Evolutionary conservation across 2,113 vertebrate species (phyloP).

Genomic region (Cinclus mexicanus): DNA sequence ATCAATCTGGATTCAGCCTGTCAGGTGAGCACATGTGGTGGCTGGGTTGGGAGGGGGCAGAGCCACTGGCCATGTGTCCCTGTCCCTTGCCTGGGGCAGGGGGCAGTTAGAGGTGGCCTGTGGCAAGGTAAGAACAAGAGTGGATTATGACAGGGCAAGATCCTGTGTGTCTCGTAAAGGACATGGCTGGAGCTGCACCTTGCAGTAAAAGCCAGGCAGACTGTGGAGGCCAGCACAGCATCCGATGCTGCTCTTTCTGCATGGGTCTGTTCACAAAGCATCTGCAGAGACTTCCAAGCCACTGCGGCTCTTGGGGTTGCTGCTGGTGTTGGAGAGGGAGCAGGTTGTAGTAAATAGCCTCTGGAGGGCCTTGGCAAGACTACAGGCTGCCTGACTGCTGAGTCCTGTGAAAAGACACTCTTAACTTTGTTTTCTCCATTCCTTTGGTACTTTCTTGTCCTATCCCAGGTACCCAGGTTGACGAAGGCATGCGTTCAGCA

Average conservation of each 20-base stretch:
- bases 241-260: not conserved
- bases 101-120: not conserved
- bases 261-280: rapidly evolving
- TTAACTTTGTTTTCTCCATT: not conserved
- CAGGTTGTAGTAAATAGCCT: not conserved
- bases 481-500: conserved; percentile 86
- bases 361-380: not conserved
- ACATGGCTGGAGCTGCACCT: not conserved
- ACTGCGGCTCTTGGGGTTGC: rapidly evolving
- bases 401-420: not conserved
- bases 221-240: not conserved
- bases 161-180: not conserved
- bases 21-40: conserved; percentile 77
- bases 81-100: not conserved
- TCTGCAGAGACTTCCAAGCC: not conserved
- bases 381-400: not conserved
- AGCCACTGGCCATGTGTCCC: not conserved
- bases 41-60: not conserved
- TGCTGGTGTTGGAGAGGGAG: not conserved
- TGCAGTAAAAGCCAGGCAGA: not conserved
- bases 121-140: not conserved
- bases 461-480: conserved; percentile 73
- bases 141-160: not conserved
- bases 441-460: not conserved
- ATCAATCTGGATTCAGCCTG: conserved; percentile 96